A percentile compares a stretch with the other conserved stretches of the same genome.
These are phyloP conservation scores for Neoscelio sp. DNA, from an alignment of 2,888 invertebrate species.

Conservation along the genomic window DNA sequence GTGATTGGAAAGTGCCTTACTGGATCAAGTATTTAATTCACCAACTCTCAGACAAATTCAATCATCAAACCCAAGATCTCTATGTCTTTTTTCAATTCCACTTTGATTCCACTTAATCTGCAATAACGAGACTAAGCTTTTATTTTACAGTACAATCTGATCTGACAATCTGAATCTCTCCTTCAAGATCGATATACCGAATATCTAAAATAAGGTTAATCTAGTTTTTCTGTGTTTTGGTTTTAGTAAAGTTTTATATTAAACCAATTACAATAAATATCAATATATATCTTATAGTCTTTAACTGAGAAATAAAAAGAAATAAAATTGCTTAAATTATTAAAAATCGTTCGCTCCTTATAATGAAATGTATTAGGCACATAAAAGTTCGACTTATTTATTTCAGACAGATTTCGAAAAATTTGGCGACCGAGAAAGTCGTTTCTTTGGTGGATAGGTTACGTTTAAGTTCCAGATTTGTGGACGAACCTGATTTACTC, in stretches of 20 bases:
- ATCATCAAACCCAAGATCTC: constrained; percentile 23
- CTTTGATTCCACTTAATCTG: constrained; percentile 28
- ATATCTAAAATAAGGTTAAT: constrained; percentile 2
- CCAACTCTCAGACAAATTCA: constrained; percentile 53
- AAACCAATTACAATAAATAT: constrained; percentile 1
- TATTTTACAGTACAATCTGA: constrained; percentile 22
- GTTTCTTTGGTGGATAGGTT: constrained; percentile 42
- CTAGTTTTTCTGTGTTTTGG: background rate
- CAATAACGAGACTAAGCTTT: constrained; percentile 28
- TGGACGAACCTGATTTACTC: constrained; percentile 73
- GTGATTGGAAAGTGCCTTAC: constrained; percentile 2
- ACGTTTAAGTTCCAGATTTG: constrained; percentile 66
- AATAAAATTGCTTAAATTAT: too few species aligned
- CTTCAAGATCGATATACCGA: constrained; percentile 1
- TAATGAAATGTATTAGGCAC: constrained; percentile 12
- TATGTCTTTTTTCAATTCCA: constrained; percentile 34
- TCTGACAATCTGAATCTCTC: constrained; percentile 14
- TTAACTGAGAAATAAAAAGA: background rate
- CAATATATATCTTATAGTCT: background rate
- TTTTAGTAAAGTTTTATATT: background rate
- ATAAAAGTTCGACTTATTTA: constrained; percentile 27
- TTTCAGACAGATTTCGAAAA: constrained; percentile 40
- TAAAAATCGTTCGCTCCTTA: too few species aligned
- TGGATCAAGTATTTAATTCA: constrained; percentile 1
- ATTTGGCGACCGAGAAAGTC: constrained; percentile 44